A percentile compares a stretch with the other conserved stretches of the same genome.
Evolutionary conservation across 2,888 invertebrate species (phyloP).

Genomic region (Drosophila leonis): DNA sequence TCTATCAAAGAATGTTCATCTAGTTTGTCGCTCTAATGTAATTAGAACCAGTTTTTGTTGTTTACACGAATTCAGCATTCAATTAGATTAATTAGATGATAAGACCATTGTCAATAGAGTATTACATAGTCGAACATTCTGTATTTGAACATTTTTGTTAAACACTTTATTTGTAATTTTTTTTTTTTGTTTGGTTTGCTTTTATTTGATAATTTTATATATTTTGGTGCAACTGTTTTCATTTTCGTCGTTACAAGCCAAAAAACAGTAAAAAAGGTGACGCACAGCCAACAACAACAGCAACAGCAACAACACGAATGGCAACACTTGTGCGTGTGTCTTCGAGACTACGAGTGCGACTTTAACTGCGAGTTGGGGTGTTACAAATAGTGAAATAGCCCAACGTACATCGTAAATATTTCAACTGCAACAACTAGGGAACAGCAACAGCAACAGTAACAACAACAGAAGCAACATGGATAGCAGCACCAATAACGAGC

Average conservation of each 20-base stretch:
- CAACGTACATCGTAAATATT: conserved; percentile 81
- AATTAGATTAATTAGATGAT: background rate
- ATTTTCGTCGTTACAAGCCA: conserved; percentile 62
- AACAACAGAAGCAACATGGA: conserved; percentile 52
- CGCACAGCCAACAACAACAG: conserved; percentile 41
- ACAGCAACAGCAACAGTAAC: conserved; percentile 39
- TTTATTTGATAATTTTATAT: conserved; percentile 77
- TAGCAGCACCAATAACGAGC: conserved; percentile 69
- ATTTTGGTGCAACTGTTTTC: conserved; percentile 67
- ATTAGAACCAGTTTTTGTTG: background rate
- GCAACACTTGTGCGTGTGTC: conserved; percentile 78
- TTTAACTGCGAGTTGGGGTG: conserved; percentile 33
- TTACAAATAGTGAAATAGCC: conserved; percentile 79
- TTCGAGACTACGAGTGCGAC: conserved; percentile 16
- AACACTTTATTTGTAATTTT: conserved; percentile 12
- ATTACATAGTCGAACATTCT: conserved; percentile 3
- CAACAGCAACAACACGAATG: conserved; percentile 26
- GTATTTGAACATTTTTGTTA: background rate
- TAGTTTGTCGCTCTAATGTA: background rate
- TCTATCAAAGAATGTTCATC: background rate
- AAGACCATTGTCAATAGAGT: background rate
- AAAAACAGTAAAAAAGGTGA: conserved; percentile 63
- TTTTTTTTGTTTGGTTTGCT: conserved; percentile 37
- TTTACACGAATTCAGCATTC: background rate
- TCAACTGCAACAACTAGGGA: conserved; percentile 78